Base-by-base conservation (phyloP, 2,888 invertebrate species). In the Alviniconcha strummeri region DNA sequence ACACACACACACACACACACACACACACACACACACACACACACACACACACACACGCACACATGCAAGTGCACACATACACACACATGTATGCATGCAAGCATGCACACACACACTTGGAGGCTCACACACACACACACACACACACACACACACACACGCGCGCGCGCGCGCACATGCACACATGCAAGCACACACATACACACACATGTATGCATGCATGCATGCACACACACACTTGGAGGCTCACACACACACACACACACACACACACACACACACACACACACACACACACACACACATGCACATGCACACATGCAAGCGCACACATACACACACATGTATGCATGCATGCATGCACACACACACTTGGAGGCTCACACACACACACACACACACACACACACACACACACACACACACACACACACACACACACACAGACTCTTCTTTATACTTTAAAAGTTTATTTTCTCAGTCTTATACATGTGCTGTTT, bases 251-350 rank as follows among this genome's bases (percentile, higher is more conserved):
- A 55, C 75, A 55, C 75, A 54, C 55, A 55, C 3, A 54, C 75
- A 54, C 55, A 80, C 17, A 80, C 52, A 80, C 52, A 80, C n/a
- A 80, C 19, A 55, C 36, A 7, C 55, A 80, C 69, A 80, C 19
- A 36, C 54, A 67, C 69, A 64, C 54, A 64, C 69, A 67, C 64
- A 19, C 64, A 75, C 75, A 75, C 75, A 75, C 55, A 55, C 55
- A 55, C 72, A 36, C 36, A 60, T 11, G 11, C 60, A 60, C 60
- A 60, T 8, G 8, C 60, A 60, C 60, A 7, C 7, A 8, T 60
- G 60, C 60, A 8, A 8, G 60, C 60, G 11, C 60, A 60, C 60
- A 60, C 60, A 11, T 60, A 60, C 60, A 60, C 11, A 11, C 60
- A 60, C 60, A 60, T 11, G 11, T 11, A 60, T 11, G 11, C 60